These are phyloP conservation scores for Halcyon malimbica DNA, from an alignment of 2,113 vertebrate genomes.

Conservation along the genomic window DNA sequence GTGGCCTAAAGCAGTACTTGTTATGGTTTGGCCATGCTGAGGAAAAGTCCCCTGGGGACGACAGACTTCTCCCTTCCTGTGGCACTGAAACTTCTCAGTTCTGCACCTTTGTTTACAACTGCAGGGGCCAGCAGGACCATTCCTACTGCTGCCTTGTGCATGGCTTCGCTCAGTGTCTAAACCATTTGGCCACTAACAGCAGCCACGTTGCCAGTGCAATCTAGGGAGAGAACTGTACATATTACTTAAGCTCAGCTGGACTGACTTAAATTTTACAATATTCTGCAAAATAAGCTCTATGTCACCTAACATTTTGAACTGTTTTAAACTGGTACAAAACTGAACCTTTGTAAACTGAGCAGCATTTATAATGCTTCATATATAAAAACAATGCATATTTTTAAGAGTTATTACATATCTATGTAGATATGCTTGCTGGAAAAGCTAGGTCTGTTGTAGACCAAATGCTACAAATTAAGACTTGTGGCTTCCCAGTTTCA, in stretches of 20 bases:
- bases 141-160: background rate
- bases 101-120: background rate
- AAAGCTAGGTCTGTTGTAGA: conserved; percentile 65
- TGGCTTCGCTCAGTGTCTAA: background rate
- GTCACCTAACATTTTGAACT: conserved; percentile 8
- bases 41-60: background rate
- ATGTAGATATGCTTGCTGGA: conserved; percentile 64
- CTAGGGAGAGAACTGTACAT: background rate
- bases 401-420: conserved; percentile 55
- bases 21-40: conserved; percentile 8
- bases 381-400: conserved; percentile 59
- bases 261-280: conserved; percentile 44
- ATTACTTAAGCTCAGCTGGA: conserved; percentile 50
- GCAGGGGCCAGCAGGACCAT: background rate
- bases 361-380: conserved; percentile 60
- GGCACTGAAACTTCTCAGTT: background rate
- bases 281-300: conserved; percentile 1
- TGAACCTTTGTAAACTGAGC: conserved; percentile 49
- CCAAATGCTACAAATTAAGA: conserved; percentile 58
- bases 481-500: conserved; percentile 67
- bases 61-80: background rate
- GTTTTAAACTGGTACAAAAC: conserved; percentile 57
- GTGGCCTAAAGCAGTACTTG: background rate
- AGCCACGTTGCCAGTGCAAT: background rate
- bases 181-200: background rate